Percentiles rank a stretch among this genome's conserved stretches.
These are phyloP conservation scores for Acanthococcus lagerstroemiae DNA, from an alignment of 2,888 invertebrate genomes.

Conservation along the genomic window DNA sequence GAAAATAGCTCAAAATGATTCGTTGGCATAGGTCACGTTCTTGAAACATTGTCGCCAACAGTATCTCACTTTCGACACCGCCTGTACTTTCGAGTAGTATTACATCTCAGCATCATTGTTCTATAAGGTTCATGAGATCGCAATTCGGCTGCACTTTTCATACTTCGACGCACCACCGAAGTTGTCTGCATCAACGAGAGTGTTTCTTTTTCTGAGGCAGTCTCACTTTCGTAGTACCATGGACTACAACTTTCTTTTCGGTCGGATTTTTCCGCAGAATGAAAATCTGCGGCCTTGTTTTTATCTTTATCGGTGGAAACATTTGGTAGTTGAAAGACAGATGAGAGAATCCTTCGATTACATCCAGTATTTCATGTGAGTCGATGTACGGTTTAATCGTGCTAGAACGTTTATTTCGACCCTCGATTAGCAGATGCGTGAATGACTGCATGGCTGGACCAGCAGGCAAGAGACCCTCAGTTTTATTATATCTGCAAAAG, in stretches of 20 bases:
- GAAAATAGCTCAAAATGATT: no score
- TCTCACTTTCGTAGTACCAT: background rate
- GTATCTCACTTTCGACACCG: no score
- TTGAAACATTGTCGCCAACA: no score
- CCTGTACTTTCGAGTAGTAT: no score
- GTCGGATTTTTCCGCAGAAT: constrained; percentile 54
- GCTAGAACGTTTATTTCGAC: constrained; percentile 67
- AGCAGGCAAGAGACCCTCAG: constrained; percentile 58
- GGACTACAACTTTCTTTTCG: background rate
- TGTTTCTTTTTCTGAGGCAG: background rate
- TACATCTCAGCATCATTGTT: no score
- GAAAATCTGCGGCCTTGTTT: constrained; percentile 69
- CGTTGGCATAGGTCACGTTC: no score
- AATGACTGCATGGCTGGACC: constrained; percentile 57
- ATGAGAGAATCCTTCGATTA: constrained; percentile 71
- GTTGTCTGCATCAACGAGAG: background rate
- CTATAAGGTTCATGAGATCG: no score
- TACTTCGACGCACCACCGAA: no score
- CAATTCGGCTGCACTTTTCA: no score
- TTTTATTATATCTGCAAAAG: constrained; percentile 61
- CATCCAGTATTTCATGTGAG: constrained; percentile 64
- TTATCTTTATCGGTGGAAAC: constrained; percentile 70
- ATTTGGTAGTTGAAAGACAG: constrained; percentile 68
- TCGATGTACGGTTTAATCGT: constrained; percentile 59
- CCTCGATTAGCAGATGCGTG: constrained; percentile 71